Percentiles rank a stretch among this genome's conserved stretches.
phyloP scores from a whole-genome alignment of 2,888 invertebrate genomes.

The Synergus itoensis region DNA sequence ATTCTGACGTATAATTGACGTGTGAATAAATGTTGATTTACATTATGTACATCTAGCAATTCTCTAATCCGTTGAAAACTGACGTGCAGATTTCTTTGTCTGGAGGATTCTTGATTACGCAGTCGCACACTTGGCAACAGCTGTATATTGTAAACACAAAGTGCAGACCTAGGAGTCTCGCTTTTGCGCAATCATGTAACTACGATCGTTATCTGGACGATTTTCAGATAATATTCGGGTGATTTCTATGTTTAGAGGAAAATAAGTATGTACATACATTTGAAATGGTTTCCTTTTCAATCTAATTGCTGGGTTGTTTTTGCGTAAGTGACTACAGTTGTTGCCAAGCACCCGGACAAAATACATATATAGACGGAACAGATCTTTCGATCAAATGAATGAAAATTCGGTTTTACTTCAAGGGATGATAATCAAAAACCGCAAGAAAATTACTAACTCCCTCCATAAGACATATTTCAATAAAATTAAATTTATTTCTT shows the following conservation, averaged over 20 bases:
- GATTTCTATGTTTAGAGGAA: background rate
- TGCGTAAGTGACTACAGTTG: background rate
- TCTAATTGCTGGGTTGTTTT: background rate
- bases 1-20: background rate
- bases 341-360: background rate
- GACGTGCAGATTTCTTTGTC: constrained; percentile 47
- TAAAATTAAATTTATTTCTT: constrained; percentile 3
- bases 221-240: constrained; percentile 28
- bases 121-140: constrained; percentile 47
- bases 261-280: background rate
- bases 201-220: constrained; percentile 40
- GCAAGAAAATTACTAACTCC: too few species aligned
- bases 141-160: constrained; percentile 51
- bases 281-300: background rate
- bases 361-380: too few species aligned
- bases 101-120: constrained; percentile 26
- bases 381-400: too few species aligned
- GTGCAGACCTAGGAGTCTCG: constrained; percentile 40
- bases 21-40: background rate
- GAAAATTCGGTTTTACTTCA: too few species aligned
- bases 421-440: too few species aligned
- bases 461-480: background rate
- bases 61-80: constrained; percentile 2
- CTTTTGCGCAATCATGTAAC: constrained; percentile 41
- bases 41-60: constrained; percentile 20